A percentile compares a stretch with the other conserved stretches of the same genome.
phyloP scores from a whole-genome alignment of 2,113 vertebrate genomes.

The Varanus salvator region DNA sequence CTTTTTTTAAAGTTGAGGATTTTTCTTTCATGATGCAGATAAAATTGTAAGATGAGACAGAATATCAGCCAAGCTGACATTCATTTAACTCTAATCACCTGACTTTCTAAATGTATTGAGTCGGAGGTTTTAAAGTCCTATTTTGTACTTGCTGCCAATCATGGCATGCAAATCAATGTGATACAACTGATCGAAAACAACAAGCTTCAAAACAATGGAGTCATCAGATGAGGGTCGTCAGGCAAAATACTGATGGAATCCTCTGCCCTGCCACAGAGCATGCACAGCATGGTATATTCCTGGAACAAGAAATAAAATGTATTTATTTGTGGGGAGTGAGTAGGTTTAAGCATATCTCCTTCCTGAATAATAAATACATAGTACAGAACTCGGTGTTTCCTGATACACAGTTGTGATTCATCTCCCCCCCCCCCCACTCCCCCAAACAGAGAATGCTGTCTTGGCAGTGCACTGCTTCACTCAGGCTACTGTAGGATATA shows the following conservation, averaged over 20 bases:
- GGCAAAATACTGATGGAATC: conserved; percentile 94
- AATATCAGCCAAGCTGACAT: background rate
- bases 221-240: conserved; percentile 92
- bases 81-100: background rate
- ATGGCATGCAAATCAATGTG: background rate
- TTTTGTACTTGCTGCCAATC: fast-evolving
- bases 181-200: background rate
- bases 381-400: background rate
- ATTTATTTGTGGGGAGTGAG: conserved; percentile 5
- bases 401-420: background rate
- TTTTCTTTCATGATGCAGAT: background rate
- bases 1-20: background rate
- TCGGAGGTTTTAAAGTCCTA: background rate
- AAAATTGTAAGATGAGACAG: background rate
- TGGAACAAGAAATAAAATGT: conserved; percentile 62
- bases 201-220: conserved; percentile 86
- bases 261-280: conserved; percentile 95
- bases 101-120: background rate
- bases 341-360: background rate
- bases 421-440: background rate
- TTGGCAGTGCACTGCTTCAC: background rate
- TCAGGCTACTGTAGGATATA: background rate
- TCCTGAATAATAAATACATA: background rate
- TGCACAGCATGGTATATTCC: conserved; percentile 98
- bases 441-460: background rate